Conservation (phyloP, 2,888 invertebrate species). For the Ommatoiulus sabulosus region DNA sequence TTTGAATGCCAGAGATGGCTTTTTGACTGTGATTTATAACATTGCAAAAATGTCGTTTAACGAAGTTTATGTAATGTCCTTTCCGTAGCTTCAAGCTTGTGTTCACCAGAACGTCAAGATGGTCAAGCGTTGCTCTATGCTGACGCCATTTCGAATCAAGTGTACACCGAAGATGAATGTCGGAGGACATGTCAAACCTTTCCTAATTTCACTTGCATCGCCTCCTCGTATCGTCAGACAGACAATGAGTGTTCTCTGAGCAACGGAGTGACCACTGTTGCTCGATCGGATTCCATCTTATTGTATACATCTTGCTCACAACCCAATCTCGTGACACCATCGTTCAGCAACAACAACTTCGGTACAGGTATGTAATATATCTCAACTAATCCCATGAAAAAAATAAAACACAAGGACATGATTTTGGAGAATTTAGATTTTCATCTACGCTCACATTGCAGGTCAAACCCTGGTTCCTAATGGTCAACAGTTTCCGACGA, state of each 20-base stretch:
- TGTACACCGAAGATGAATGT: conserved; percentile 67
- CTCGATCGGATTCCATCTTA: conserved; percentile 55
- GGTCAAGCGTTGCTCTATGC: conserved; percentile 67
- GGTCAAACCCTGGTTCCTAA: background rate
- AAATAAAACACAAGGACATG: background rate
- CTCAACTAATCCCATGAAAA: background rate
- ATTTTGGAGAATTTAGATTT: background rate
- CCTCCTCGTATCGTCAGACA: conserved; percentile 54
- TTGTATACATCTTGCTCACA: conserved; percentile 56
- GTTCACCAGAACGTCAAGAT: conserved; percentile 69
- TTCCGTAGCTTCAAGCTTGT: conserved; percentile 48
- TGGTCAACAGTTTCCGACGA: background rate
- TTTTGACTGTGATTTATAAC: too few relatives aligned
- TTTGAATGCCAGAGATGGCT: too few relatives aligned
- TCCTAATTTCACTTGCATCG: conserved; percentile 57
- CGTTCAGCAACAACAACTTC: conserved; percentile 47
- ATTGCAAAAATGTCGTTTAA: background rate
- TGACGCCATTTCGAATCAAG: conserved; percentile 66
- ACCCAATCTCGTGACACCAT: conserved; percentile 45
- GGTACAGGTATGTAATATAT: conserved; percentile 53
- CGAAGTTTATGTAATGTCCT: background rate
- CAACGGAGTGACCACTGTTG: background rate
- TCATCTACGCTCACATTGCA: background rate
- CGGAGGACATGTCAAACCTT: conserved; percentile 65
- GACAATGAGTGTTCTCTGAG: conserved; percentile 56